Conservation (phyloP, 2,888 invertebrate genomes). For the Argyresthia albistria region DNA sequence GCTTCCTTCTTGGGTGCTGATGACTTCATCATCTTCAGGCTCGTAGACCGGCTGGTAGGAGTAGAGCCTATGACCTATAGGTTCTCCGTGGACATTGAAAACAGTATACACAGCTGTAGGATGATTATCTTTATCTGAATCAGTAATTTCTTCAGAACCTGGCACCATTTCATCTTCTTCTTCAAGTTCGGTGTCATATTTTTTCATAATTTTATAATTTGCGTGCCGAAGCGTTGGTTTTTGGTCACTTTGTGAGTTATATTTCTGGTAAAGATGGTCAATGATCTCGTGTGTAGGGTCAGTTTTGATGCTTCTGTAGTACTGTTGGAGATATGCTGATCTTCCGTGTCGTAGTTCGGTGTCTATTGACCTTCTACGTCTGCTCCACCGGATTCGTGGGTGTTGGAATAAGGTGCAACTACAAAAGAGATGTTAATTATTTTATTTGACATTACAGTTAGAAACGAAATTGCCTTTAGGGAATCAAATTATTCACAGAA, state of each 20-base stretch:
- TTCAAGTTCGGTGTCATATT: constrained; percentile 46
- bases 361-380: constrained; percentile 73
- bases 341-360: constrained; percentile 48
- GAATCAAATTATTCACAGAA: too few species aligned
- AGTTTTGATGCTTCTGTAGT: constrained; percentile 40
- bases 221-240: constrained; percentile 61
- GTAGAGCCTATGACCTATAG: constrained; percentile 58
- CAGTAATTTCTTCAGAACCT: constrained; percentile 21
- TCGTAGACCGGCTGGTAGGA: constrained; percentile 64
- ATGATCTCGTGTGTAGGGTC: constrained; percentile 29
- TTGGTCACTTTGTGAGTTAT: constrained; percentile 39
- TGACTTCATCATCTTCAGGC: constrained; percentile 51
- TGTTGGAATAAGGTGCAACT: constrained; percentile 89
- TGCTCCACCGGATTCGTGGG: constrained; percentile 87
- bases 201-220: constrained; percentile 61
- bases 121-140: constrained; percentile 34
- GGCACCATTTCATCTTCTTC: constrained; percentile 29
- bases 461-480: too few species aligned
- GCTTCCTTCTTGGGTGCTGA: constrained; percentile 33
- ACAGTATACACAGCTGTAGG: constrained; percentile 62
- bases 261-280: constrained; percentile 57
- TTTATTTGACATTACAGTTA: too few species aligned
- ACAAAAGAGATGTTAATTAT: not conserved
- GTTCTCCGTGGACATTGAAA: constrained; percentile 61
- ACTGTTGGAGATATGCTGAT: constrained; percentile 52